These are phyloP conservation scores for Pantala flavescens DNA, from an alignment of 1,140 invertebrate species.

Conservation along the genomic window DNA sequence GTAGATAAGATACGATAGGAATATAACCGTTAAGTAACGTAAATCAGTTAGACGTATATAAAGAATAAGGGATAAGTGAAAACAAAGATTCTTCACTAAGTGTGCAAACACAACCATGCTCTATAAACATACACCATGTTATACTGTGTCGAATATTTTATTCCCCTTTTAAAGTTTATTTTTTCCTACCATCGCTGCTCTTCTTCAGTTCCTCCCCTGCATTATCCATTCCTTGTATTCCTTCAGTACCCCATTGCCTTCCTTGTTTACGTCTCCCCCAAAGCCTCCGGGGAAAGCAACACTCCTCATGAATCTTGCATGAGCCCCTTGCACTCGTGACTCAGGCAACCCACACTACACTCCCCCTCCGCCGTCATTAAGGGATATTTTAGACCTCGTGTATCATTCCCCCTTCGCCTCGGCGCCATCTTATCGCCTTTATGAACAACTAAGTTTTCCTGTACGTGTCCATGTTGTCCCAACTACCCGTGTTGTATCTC, in stretches of 20 bases:
- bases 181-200: neutral
- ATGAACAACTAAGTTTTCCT: too few species aligned
- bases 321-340: conserved; percentile 1
- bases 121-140: too few species aligned
- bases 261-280: neutral
- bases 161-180: too few species aligned
- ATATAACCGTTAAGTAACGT: too few species aligned
- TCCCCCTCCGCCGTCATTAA: neutral
- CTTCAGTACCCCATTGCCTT: neutral
- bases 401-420: neutral
- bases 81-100: too few species aligned
- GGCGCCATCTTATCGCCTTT: neutral
- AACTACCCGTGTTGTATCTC: too few species aligned
- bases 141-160: too few species aligned
- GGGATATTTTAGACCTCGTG: conserved; percentile 1
- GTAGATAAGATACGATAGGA: too few species aligned
- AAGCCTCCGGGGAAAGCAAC: neutral
- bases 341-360: conserved; percentile 7
- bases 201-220: neutral
- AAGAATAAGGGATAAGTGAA: too few species aligned
- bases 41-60: too few species aligned
- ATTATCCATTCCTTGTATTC: neutral
- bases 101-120: too few species aligned
- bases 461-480: too few species aligned
- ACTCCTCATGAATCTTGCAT: conserved; percentile 5